Base-by-base conservation (phyloP, 2,113 vertebrate species). In the Chaetops frenatus region DNA sequence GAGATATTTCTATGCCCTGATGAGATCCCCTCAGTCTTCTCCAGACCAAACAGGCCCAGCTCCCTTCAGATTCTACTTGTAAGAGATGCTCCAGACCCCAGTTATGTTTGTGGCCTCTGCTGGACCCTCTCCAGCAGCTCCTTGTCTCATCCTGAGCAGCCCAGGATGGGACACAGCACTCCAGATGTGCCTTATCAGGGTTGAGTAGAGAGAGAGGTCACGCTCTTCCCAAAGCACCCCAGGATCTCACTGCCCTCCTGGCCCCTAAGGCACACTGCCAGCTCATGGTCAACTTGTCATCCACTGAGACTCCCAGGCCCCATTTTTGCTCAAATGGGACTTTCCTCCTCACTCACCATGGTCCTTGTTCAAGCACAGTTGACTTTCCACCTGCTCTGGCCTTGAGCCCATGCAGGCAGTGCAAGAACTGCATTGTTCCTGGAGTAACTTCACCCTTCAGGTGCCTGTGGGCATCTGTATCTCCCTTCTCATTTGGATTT, bases 301-400 rank as follows among this genome's bases (percentile, higher is more conserved):
- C 28, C 44, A 20, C 33, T 28, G 24, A 20, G 44, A 65, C 22
- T 33, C 51, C 35, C 58, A 44, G 60, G 36, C 16, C 51, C 44
- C 3, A 0, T 2, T 70, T 23, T 47, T 20, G 11, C 38, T 25
- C 19, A 1, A 27, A 25, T 20, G 56, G 31, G 47, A 31, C 24
- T 81, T 73, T 65, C 42, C 50, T 57, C n/a, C 15, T 44, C 1
- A 1, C 51, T 36, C 9, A 22, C 22, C 1, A 2, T n/a, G 31
- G 50, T 27, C 47, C 31, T 28, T 1, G 0, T 9, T 51, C 12
- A 15, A 11, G 35, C 10, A 7, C 3, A 1, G 62, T 2, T 28
- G 23, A 15, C 19, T 45, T 58, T 28, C n/a, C 33, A 9, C 25
- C 42, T 4, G 6, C 51, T 38, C 12, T 21, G 48, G 35, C 40